These are phyloP conservation scores for Centropristis striata DNA, from an alignment of 2,113 vertebrate genomes.

Conservation along the genomic window DNA sequence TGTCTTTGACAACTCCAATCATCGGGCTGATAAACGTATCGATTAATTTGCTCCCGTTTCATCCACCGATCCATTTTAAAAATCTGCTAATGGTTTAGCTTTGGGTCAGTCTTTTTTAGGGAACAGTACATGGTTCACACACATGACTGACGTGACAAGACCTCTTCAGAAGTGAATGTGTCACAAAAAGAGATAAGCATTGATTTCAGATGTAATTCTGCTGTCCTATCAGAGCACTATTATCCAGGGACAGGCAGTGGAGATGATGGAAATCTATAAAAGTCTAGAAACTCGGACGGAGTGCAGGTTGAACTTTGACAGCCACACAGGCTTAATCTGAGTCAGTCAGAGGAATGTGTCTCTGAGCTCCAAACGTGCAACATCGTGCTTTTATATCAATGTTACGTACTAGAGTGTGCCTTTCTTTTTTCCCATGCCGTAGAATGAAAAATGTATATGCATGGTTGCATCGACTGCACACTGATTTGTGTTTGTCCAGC, in stretches of 20 bases:
- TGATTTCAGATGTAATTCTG: slow-evolving; percentile 57
- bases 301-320: slow-evolving; percentile 16
- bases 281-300: slow-evolving; percentile 18
- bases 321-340: neutral
- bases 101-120: neutral
- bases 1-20: neutral
- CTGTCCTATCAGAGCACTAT: neutral
- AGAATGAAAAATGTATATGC: neutral
- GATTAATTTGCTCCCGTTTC: neutral
- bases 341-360: slow-evolving; percentile 4
- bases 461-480: neutral
- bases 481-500: neutral
- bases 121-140: slow-evolving; percentile 11
- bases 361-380: neutral
- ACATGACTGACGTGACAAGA: slow-evolving; percentile 21
- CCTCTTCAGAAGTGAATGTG: slow-evolving; percentile 22
- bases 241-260: neutral
- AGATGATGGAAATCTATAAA: slow-evolving; percentile 39
- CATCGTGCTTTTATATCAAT: slow-evolving; percentile 1
- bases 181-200: slow-evolving; percentile 41
- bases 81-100: neutral
- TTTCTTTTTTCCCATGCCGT: neutral
- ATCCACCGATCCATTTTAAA: slow-evolving; percentile 3
- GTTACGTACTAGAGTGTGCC: too few relatives aligned
- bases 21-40: neutral